Percentiles rank a stretch among this genome's conserved stretches.
These are phyloP conservation scores for Aphaenogaster ashmeadi DNA, from an alignment of 1,140 invertebrate genomes.

Conservation along the genomic window DNA sequence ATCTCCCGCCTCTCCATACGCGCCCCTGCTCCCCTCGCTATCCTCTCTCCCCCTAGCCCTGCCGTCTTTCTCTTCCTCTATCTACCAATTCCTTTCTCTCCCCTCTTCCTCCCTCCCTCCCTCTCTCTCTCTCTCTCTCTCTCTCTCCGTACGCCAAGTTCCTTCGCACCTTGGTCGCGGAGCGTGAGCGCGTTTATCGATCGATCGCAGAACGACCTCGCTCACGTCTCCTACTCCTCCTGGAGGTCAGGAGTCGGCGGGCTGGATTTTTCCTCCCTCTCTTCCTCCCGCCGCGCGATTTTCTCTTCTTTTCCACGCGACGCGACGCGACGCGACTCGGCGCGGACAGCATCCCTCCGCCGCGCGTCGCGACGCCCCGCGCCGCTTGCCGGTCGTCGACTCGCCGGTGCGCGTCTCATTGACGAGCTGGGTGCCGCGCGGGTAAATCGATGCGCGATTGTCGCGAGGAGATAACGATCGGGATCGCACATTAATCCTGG, in stretches of 20 bases:
- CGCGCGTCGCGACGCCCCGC: conserved; percentile 37
- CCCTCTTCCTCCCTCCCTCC: not conserved
- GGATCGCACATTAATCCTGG: not conserved
- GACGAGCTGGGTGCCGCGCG: not conserved
- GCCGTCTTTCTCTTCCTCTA: conserved; percentile 44
- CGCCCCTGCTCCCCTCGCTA: not conserved
- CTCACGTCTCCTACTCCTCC: conserved; percentile 72
- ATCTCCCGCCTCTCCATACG: not conserved
- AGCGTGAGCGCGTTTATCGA: conserved; percentile 73
- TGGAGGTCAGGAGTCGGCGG: conserved; percentile 76
- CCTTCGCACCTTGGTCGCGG: conserved; percentile 71
- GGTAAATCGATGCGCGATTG: conserved; percentile 6
- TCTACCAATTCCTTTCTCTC: conserved; percentile 50
- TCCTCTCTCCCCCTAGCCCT: conserved; percentile 5
- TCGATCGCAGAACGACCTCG: conserved; percentile 77
- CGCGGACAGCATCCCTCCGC: conserved; percentile 53
- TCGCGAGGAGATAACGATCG: conserved; percentile 21
- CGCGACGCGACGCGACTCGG: conserved; percentile 47
- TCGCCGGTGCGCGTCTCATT: conserved; percentile 63
- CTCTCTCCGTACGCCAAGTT: conserved; percentile 52
- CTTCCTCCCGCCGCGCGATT: no score
- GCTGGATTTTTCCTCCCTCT: conserved; percentile 66
- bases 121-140: not conserved
- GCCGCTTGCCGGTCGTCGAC: conserved; percentile 67
- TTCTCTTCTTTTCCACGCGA: not conserved